A percentile compares a stretch with the other conserved stretches of the same genome.
phyloP scores from a whole-genome alignment of 1,140 invertebrate species.

The Macrobrachium nipponense region DNA sequence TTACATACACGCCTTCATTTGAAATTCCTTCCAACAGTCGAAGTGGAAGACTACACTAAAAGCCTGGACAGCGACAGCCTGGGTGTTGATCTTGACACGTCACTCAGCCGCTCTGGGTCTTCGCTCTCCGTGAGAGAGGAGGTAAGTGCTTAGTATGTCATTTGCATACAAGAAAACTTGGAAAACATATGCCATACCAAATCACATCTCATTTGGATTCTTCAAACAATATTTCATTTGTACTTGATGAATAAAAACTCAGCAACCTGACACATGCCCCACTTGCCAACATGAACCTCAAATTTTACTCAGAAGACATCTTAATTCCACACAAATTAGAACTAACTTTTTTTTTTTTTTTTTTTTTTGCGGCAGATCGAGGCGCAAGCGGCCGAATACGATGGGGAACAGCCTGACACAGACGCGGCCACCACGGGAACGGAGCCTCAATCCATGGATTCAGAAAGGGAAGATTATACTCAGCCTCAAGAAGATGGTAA shows the following conservation, averaged over 20 bases:
- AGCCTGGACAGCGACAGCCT: conserved; percentile 63
- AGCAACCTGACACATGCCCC: too few relatives aligned
- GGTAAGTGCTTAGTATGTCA: conserved; percentile 26
- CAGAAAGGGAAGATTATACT: conserved; percentile 29
- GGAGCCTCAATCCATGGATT: conserved; percentile 30
- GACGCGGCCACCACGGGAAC: neutral
- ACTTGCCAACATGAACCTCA: too few relatives aligned
- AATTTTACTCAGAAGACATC: too few relatives aligned
- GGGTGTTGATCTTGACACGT: conserved; percentile 55
- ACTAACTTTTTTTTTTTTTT: too few relatives aligned
- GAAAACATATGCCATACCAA: too few relatives aligned
- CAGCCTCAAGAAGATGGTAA: conserved; percentile 52
- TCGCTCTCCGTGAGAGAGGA: conserved; percentile 63
- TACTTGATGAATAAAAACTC: neutral
- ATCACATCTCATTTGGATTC: too few relatives aligned
- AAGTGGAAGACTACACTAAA: conserved; percentile 63
- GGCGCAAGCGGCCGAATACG: conserved; percentile 23
- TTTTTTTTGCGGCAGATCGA: conserved; percentile 4
- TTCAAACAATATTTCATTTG: too few relatives aligned
- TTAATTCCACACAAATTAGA: too few relatives aligned
- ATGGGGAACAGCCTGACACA: conserved; percentile 8
- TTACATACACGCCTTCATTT: neutral
- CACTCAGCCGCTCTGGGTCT: conserved; percentile 61
- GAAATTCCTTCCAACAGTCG: conserved; percentile 40
- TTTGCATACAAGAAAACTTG: too few relatives aligned